Conservation (phyloP, 2,888 invertebrate genomes). For the Globia sparganii region DNA sequence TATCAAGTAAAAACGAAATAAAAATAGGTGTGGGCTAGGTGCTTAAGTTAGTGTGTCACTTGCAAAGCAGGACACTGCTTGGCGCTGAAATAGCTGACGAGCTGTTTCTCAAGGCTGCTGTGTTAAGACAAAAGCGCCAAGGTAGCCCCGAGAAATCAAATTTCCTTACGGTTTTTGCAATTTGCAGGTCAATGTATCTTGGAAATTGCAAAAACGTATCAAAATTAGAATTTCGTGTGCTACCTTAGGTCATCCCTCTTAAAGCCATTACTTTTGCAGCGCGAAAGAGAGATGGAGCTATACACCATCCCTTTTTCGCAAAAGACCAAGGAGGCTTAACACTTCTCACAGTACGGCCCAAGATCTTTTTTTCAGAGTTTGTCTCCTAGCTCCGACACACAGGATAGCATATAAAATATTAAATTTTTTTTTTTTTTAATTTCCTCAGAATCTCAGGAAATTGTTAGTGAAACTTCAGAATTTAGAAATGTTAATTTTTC, state of each 20-base stretch:
- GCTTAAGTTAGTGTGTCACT: neutral
- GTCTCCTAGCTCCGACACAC: conserved; percentile 25
- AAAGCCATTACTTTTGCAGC: no score
- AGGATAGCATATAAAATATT: conserved; percentile 30
- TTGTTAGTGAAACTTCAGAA: conserved; percentile 27
- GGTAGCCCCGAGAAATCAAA: neutral
- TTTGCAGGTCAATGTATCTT: neutral
- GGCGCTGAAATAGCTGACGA: neutral
- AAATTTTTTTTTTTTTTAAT: conserved; percentile 11
- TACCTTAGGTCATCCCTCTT: neutral
- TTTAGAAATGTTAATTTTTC: conserved; percentile 51
- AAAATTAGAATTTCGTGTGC: neutral
- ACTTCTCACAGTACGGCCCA: neutral
- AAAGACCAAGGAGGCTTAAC: neutral
- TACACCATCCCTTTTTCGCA: neutral
- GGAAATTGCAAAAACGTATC: neutral
- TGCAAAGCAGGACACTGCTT: neutral
- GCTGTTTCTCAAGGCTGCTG: neutral
- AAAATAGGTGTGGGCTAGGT: conserved; percentile 29
- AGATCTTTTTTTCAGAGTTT: neutral
- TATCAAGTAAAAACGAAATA: conserved; percentile 32
- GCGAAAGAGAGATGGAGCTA: neutral
- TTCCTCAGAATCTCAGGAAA: conserved; percentile 12
- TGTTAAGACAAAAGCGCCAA: neutral
- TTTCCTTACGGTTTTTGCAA: neutral